Conservation (phyloP, 2,888 invertebrate genomes). For the Drosophila birchii region DNA sequence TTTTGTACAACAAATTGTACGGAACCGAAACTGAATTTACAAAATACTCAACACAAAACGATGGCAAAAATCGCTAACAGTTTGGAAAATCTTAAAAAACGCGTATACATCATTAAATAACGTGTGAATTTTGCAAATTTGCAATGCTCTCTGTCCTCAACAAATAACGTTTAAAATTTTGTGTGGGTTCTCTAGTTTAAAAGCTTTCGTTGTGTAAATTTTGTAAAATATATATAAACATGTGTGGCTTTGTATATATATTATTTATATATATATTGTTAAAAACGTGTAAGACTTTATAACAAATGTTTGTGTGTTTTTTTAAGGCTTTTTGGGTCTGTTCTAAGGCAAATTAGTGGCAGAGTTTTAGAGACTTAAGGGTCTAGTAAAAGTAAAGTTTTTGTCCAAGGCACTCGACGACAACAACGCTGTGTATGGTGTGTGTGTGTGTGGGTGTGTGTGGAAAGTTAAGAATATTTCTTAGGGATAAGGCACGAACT, state of each 20-base stretch:
- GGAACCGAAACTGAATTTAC: conserved; percentile 62
- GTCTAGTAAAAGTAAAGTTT: conserved; percentile 42
- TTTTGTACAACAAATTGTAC: conserved; percentile 75
- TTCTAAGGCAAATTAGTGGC: conserved; percentile 74
- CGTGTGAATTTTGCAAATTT: conserved; percentile 20
- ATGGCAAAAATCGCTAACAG: conserved; percentile 45
- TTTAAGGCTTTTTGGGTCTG: conserved; percentile 7
- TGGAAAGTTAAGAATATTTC: conserved; percentile 26
- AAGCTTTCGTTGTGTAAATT: conserved; percentile 55
- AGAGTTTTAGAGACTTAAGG: conserved; percentile 46
- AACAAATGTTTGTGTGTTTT: conserved; percentile 47
- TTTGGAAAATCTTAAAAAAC: conserved; percentile 47
- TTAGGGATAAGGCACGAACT: conserved; percentile 60
- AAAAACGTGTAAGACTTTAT: conserved; percentile 49
- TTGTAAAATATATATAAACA: conserved; percentile 47
- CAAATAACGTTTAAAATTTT: conserved; percentile 48
- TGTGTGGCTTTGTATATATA: conserved; percentile 40
- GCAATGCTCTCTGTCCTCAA: conserved; percentile 31
- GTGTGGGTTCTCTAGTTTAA: conserved; percentile 46
- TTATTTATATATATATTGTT: conserved; percentile 31
- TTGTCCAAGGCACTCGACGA: conserved; percentile 69
- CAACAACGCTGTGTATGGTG: conserved; percentile 32
- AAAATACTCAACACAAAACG: conserved; percentile 45
- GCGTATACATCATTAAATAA: conserved; percentile 45
- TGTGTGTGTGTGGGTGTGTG: neutral